phyloP scores from a whole-genome alignment of 2,113 vertebrate species.

The Beaufortia kweichowensis region DNA sequence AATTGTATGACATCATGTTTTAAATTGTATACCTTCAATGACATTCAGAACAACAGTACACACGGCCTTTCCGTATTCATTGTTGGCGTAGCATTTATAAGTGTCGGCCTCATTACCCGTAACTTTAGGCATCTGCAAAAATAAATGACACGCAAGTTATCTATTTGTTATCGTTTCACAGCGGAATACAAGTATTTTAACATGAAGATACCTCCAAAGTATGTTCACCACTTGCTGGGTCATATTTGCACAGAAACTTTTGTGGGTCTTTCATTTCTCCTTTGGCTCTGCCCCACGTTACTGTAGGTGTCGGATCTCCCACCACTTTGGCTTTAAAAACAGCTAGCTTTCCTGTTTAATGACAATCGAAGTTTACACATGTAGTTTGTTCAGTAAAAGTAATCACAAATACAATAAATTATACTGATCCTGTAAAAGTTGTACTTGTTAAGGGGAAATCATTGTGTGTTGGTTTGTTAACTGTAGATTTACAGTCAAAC shows the following conservation, averaged over 20 bases:
- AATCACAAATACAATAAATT: too few relatives aligned
- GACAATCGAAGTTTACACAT: not conserved
- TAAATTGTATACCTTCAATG: constrained; percentile 74
- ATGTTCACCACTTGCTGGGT: constrained; percentile 67
- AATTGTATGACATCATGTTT: not conserved
- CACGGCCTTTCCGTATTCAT: constrained; percentile 80
- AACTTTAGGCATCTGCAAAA: constrained; percentile 80
- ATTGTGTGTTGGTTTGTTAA: not conserved
- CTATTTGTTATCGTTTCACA: too few relatives aligned
- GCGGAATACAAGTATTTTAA: too few relatives aligned
- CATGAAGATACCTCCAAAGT: constrained; percentile 75
- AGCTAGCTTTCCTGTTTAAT: constrained; percentile 79
- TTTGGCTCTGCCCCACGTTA: constrained; percentile 76
- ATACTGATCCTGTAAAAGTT: too few relatives aligned
- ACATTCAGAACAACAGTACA: constrained; percentile 82
- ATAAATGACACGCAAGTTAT: not conserved
- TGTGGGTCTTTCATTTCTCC: constrained; percentile 72
- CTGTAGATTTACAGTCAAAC: not conserved
- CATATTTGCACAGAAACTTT: constrained; percentile 73
- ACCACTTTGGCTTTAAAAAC: constrained; percentile 79
- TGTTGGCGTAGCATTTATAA: constrained; percentile 83
- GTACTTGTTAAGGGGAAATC: too few relatives aligned
- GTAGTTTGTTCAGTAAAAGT: not conserved
- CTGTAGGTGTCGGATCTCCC: constrained; percentile 78
- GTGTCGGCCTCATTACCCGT: constrained; percentile 75